Evolutionary conservation across 2,797 vertebrate genomes (phyloP).

Genomic region (Merluccius polli): DNA sequence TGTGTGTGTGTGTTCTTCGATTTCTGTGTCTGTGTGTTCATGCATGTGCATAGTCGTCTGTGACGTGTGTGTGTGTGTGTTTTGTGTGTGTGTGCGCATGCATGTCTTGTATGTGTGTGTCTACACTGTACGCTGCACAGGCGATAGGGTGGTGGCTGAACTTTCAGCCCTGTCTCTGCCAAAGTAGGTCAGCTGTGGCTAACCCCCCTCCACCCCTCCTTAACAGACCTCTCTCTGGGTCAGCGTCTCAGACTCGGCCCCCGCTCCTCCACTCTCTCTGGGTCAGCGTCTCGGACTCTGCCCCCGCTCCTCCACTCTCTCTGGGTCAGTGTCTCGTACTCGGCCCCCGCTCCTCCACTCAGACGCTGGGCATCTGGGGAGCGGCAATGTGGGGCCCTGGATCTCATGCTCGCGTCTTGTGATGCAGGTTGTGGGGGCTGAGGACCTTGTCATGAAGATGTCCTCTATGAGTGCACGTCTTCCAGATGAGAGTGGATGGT

Average conservation of each 20-base stretch:
- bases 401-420: slow-evolving; percentile 11
- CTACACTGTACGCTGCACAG: slow-evolving; percentile 12
- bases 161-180: slow-evolving; percentile 32
- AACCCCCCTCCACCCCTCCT: background rate
- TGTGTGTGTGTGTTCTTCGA: background rate
- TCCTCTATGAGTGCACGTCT: background rate
- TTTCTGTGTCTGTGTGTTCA: background rate
- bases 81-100: background rate
- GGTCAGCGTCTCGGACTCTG: slow-evolving; percentile 33
- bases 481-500: background rate
- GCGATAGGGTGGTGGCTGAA: slow-evolving; percentile 35
- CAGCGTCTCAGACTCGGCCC: background rate
- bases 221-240: background rate
- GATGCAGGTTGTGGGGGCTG: background rate
- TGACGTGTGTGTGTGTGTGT: background rate
- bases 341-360: slow-evolving; percentile 16
- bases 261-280: slow-evolving; percentile 8
- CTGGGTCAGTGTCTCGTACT: slow-evolving; percentile 34
- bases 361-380: slow-evolving; percentile 25
- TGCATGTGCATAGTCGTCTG: background rate
- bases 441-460: background rate
- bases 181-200: slow-evolving; percentile 49
- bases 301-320: slow-evolving; percentile 17
- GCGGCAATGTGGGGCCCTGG: slow-evolving; percentile 3
- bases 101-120: background rate